These are phyloP conservation scores for Cheilosia urbana DNA, from an alignment of 2,888 invertebrate species.

Conservation along the genomic window DNA sequence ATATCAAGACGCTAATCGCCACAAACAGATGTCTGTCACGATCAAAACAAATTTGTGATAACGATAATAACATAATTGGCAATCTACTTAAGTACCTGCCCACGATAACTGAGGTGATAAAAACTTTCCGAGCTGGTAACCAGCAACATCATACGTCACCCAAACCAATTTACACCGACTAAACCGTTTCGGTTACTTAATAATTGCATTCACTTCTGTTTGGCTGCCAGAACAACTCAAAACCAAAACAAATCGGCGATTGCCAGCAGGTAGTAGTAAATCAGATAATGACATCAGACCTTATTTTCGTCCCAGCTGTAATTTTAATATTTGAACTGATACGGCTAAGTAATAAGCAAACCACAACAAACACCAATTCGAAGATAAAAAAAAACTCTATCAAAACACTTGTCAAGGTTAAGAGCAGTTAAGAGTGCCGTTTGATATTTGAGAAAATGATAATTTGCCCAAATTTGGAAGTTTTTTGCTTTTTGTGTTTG, in stretches of 20 bases:
- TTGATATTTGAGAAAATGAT: no score
- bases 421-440: background rate
- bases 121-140: no score
- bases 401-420: background rate
- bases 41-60: no score
- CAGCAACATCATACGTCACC: no score
- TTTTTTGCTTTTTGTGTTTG: background rate
- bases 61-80: no score
- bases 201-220: background rate
- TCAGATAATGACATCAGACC: constrained; percentile 63
- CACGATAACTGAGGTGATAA: no score
- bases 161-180: background rate
- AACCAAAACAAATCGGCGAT: constrained; percentile 39
- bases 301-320: constrained; percentile 45
- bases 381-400: background rate
- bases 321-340: background rate
- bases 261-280: background rate
- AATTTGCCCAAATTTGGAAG: constrained; percentile 4
- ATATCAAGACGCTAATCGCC: no score
- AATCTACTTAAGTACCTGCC: no score
- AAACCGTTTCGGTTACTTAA: background rate
- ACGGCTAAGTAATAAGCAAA: background rate
- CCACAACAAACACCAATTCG: constrained; percentile 40
- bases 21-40: no score
- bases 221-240: background rate